phyloP scores from a whole-genome alignment of 2,888 invertebrate species.

The Melieria crassipennis region DNA sequence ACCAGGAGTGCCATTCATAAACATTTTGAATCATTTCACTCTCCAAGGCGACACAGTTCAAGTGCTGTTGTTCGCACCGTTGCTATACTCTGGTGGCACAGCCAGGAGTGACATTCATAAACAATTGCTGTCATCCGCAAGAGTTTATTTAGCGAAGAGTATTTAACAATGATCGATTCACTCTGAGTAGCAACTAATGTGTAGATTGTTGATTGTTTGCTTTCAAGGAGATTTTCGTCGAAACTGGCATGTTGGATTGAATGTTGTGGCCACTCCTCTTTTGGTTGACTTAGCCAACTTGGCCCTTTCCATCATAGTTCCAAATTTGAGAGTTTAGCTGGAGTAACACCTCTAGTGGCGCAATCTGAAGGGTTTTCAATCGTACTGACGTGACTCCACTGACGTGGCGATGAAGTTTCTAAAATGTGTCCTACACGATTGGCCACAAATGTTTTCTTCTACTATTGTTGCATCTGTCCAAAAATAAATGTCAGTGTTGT shows the following conservation, averaged over 20 bases:
- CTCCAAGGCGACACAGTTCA: too few species aligned
- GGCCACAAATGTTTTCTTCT: slow-evolving; percentile 19
- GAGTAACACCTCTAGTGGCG: slow-evolving; percentile 18
- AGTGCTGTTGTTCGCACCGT: too few species aligned
- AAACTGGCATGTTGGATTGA: background rate
- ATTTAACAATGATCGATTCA: background rate
- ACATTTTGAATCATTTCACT: too few species aligned
- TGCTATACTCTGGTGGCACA: too few species aligned
- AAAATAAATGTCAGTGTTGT: slow-evolving; percentile 15
- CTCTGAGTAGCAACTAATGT: background rate
- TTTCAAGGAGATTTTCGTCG: background rate
- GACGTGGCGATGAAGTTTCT: background rate
- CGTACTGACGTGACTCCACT: slow-evolving; percentile 11
- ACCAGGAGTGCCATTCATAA: too few species aligned
- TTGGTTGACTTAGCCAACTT: background rate
- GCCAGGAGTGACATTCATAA: too few species aligned
- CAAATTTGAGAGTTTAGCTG: background rate
- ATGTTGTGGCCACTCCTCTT: background rate
- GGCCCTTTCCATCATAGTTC: slow-evolving; percentile 16
- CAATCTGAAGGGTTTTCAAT: slow-evolving; percentile 10
- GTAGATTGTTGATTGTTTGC: background rate
- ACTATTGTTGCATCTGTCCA: slow-evolving; percentile 34
- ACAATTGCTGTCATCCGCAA: slow-evolving; percentile 1
- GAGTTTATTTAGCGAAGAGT: slow-evolving; percentile 1
- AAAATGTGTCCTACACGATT: slow-evolving; percentile 15